Evolutionary conservation across 2,797 vertebrate species (phyloP).

Genomic region (Vultur gryphus): DNA sequence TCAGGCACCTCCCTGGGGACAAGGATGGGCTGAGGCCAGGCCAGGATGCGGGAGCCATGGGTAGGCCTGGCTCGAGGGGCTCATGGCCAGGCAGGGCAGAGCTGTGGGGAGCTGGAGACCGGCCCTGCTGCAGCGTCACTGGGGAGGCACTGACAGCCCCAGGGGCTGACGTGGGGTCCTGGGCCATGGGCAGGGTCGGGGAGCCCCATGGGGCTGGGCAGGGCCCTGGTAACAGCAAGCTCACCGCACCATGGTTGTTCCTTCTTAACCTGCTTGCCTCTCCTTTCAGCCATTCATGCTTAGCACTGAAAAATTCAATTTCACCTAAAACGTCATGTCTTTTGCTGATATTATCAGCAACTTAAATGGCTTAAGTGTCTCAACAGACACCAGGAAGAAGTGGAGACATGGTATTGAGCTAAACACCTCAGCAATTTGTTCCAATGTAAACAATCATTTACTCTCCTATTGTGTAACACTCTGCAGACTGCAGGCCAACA

Average conservation of each 20-base stretch:
- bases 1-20: too few species aligned
- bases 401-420: background rate
- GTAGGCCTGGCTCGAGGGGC: rapidly evolving
- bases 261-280: background rate
- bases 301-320: background rate
- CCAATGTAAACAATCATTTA: background rate
- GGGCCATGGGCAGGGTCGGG: rapidly evolving
- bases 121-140: background rate
- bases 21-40: background rate
- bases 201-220: background rate
- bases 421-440: background rate
- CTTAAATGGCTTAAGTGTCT: background rate
- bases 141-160: background rate
- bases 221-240: background rate
- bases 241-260: background rate
- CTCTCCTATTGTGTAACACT: background rate
- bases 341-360: background rate
- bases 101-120: background rate
- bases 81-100: rapidly evolving
- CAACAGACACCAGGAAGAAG: background rate
- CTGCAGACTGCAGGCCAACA: background rate
- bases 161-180: background rate
- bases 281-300: background rate
- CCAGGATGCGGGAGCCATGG: too few species aligned
- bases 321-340: background rate